Evolutionary conservation across 2,113 vertebrate species (phyloP).

Genomic region (Amia ocellicauda): DNA sequence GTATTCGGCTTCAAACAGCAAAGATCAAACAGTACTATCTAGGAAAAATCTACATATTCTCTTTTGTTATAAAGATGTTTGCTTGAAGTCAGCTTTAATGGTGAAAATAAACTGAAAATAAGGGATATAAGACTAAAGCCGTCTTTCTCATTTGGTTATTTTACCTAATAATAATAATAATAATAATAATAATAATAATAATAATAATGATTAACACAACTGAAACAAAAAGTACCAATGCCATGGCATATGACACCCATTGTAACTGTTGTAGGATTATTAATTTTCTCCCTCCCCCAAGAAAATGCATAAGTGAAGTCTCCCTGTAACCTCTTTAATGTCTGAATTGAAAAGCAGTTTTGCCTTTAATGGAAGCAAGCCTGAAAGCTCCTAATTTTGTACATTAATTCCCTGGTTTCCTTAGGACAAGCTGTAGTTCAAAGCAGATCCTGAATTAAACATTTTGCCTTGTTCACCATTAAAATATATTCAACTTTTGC

Average conservation of each 20-base stretch:
- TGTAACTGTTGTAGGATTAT: background rate
- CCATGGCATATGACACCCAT: background rate
- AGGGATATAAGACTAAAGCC: too few species aligned
- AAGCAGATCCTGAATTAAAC: conserved; percentile 22
- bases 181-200: too few species aligned
- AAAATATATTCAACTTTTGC: conserved; percentile 5
- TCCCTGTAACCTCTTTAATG: background rate
- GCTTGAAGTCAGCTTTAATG: too few species aligned
- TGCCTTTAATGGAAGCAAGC: background rate
- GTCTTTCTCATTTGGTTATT: too few species aligned
- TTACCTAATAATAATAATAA: too few species aligned
- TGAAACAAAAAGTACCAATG: too few species aligned
- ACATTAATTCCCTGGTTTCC: conserved; percentile 5
- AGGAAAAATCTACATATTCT: too few species aligned
- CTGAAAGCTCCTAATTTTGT: background rate
- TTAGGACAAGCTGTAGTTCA: conserved; percentile 17
- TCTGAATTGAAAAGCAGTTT: conserved; percentile 4
- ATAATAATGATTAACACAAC: too few species aligned
- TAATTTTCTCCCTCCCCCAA: background rate
- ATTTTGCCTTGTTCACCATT: conserved; percentile 5
- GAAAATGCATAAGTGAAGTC: background rate
- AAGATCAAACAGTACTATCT: too few species aligned
- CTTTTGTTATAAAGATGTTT: too few species aligned
- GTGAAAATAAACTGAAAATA: too few species aligned
- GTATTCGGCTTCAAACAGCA: too few species aligned